Evolutionary conservation across 2,888 invertebrate genomes (phyloP), one percentile per base, ranked within the genome.

Genomic region (Pherbina coryleti): DNA sequence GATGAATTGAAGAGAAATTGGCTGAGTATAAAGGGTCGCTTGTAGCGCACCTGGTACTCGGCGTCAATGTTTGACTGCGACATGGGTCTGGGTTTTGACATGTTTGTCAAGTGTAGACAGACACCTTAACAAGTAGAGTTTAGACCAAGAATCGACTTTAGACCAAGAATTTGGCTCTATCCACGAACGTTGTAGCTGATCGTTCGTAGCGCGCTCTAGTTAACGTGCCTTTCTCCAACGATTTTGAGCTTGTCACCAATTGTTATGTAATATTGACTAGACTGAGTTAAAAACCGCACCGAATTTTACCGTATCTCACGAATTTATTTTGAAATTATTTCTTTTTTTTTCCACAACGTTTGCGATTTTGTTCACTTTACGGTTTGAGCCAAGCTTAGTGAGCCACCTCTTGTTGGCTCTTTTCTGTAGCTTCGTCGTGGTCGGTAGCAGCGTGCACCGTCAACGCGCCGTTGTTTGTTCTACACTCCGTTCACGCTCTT

Each of bases 1-100:
- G 91, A 91, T 0, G 92, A 89, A 83, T 94, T 92, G 84, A 91
- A 92, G 22, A 92, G 77, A 82, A 90, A 90, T 78, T 83, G 83
- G 5, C 79, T 80, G 14, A 90, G 82, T 14, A 83, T 84, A 79
- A 89, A 87, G 17, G 89, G 87, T 28, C 85, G 84, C 66, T 88
- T 88, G 70, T 86, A 88, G 44, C 89, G 85, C 11, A 88, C 76
- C 67, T 84, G 83, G 62, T 88, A 82, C 72, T 88, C 86, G 19
- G 88, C 84, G 72, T 87, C 87, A 83, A 87, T 83, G 75, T 84
- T 86, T 53, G 84, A 82, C 49, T 79, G 74, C 37, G 86, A 79
- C 79, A 85, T 84, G 72, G 85, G 86, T 77, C 81, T 83, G 22
- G 86, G 80, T 80, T 89, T 89, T 44, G 89, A 87, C 89, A 89